A percentile compares a stretch with the other conserved stretches of the same genome.
Conservation (phyloP, 2,888 invertebrate species). For the Marronus borbonicus region DNA sequence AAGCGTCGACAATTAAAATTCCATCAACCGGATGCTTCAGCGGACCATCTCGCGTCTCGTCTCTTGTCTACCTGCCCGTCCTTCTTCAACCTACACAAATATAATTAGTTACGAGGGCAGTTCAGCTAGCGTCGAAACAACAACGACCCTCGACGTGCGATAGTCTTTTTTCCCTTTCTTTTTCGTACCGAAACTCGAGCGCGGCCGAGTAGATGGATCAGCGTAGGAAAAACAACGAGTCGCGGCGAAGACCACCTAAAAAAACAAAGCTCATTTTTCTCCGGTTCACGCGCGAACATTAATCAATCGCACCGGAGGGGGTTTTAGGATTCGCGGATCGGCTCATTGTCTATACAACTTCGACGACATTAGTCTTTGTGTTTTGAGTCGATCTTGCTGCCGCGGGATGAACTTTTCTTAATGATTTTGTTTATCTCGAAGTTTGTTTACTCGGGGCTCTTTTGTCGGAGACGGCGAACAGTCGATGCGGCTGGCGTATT, state of each 20-base stretch:
- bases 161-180: slow-evolving; percentile 53
- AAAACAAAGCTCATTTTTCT: slow-evolving; percentile 65
- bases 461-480: slow-evolving; percentile 6
- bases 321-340: slow-evolving; percentile 53
- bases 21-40: slow-evolving; percentile 58
- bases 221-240: slow-evolving; percentile 31
- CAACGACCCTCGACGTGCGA: slow-evolving; percentile 7
- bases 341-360: slow-evolving; percentile 55
- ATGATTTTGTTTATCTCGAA: slow-evolving; percentile 46
- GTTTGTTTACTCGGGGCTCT: slow-evolving; percentile 37
- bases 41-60: background rate
- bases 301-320: slow-evolving; percentile 61
- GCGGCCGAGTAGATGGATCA: slow-evolving; percentile 36
- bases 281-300: slow-evolving; percentile 61
- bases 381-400: slow-evolving; percentile 36
- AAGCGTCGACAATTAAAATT: slow-evolving; percentile 65
- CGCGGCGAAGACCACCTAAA: slow-evolving; percentile 17
- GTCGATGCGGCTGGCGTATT: background rate
- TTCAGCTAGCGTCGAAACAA: slow-evolving; percentile 6
- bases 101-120: slow-evolving; percentile 31
- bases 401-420: slow-evolving; percentile 22
- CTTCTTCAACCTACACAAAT: slow-evolving; percentile 22
- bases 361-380: slow-evolving; percentile 54
- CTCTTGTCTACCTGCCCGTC: background rate
- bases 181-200: slow-evolving; percentile 50